Percentiles rank a stretch among this genome's conserved stretches.
Evolutionary conservation across 2,888 invertebrate species (phyloP).

Genomic region (Cynaeus angustus): DNA sequence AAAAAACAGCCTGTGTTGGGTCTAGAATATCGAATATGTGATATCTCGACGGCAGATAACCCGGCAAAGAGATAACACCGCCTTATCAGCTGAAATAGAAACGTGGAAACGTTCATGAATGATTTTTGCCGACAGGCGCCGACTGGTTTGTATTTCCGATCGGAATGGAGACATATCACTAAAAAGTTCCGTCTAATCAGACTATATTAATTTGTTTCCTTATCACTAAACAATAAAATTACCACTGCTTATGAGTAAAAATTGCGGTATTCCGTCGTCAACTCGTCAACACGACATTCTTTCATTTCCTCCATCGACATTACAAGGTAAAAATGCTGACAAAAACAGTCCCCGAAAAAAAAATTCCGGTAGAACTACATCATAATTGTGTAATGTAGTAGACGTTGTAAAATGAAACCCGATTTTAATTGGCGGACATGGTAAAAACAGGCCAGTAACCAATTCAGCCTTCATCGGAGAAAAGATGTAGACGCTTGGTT

Average conservation of each 20-base stretch:
- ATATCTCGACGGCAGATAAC: slow-evolving; percentile 23
- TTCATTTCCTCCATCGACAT: too few relatives aligned
- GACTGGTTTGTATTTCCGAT: slow-evolving; percentile 13
- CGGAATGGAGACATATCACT: slow-evolving; percentile 15
- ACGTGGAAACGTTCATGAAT: slow-evolving; percentile 36
- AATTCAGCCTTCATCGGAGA: not conserved
- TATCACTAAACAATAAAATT: not conserved
- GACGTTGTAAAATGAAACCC: slow-evolving; percentile 1
- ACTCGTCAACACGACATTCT: too few relatives aligned
- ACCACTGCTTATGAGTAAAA: too few relatives aligned
- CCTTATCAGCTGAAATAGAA: slow-evolving; percentile 34
- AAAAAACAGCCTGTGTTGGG: slow-evolving; percentile 9
- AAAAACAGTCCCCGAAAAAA: not conserved
- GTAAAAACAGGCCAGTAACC: slow-evolving; percentile 10
- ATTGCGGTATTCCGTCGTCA: too few relatives aligned
- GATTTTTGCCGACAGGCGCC: slow-evolving; percentile 45
- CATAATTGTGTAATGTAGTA: slow-evolving; percentile 18
- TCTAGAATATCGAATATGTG: not conserved
- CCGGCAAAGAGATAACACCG: slow-evolving; percentile 20
- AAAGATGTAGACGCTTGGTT: not conserved
- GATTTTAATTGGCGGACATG: slow-evolving; percentile 12
- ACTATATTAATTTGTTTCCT: not conserved
- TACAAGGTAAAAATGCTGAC: not conserved
- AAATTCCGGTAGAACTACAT: slow-evolving; percentile 20
- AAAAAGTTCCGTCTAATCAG: too few relatives aligned